Base-by-base conservation (phyloP, 2,113 vertebrate genomes). In the Arothron firmamentum region DNA sequence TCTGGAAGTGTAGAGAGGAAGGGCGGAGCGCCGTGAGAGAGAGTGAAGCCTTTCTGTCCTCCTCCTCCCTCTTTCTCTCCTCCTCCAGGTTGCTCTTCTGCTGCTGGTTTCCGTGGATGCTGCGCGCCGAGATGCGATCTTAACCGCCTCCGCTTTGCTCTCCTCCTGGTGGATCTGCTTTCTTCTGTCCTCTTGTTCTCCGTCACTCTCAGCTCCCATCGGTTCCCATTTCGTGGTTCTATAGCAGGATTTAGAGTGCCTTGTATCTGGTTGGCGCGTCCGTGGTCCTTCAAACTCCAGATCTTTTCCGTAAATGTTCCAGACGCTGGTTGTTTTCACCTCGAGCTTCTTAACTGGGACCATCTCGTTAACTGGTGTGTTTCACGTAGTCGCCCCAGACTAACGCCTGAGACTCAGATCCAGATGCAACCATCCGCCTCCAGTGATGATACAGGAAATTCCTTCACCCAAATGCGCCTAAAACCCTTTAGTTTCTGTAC, bases 91-190 rank as follows among this genome's bases (percentile, higher is more conserved):
- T 96, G 82, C 92, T 96, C 67, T 96, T 96, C 89, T 96, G 95
- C 83, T 96, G 95, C 77, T 96, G 95, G 95, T 96, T 96, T 62
- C 95, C 95, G 5, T 96, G 95, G 95, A 95, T 96, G 93, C 90
- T 96, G 56, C 93, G 94, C 31, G 92, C 94, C 0, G 94, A 96
- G 90, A 94, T 96, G 93, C 95, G 94, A 88, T 93, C 95, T 48
- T 96, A 95, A 90, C 79, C 72, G 52, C 67, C 47, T 58, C 65
- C 73, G 34, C 57, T 25, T 52, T 8, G 66, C 23, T 17, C 48
- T 21, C 18, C 19, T 50, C 48, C 48, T 31, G 25, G 25, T 28
- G 25, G 25, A 28, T 23, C 21, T 78, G 74, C 47, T 16, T 45
- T 81, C 56, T 74, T 50, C 57, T 49, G 43, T 70, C 67, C 63